Evolutionary conservation across 2,797 vertebrate species (phyloP).

Genomic region (Galago senegalensis): DNA sequence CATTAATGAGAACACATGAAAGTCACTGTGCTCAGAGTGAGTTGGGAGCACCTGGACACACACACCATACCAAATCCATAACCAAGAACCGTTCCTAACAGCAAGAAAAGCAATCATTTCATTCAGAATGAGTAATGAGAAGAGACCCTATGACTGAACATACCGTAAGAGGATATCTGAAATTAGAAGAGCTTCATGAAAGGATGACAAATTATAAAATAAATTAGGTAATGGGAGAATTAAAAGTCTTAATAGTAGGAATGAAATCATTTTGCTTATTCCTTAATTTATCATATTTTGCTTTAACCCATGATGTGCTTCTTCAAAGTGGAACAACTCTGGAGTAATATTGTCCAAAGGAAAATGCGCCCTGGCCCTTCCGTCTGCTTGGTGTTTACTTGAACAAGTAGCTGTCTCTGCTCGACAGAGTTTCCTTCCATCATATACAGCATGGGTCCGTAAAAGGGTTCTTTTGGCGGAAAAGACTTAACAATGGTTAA

Average conservation of each 20-base stretch:
- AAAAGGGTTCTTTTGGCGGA: neutral
- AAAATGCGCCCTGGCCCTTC: neutral
- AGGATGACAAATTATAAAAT: neutral
- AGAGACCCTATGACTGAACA: neutral
- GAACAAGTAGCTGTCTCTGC: neutral
- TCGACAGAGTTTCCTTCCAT: neutral
- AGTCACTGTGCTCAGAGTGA: neutral
- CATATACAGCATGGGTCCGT: neutral
- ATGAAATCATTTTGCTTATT: neutral
- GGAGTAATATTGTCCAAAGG: neutral
- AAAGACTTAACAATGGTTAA: neutral
- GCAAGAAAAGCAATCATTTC: neutral
- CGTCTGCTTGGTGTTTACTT: neutral
- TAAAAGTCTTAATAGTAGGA: neutral
- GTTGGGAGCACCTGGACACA: neutral
- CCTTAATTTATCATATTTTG: neutral
- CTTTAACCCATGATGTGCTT: neutral
- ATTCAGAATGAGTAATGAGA: neutral
- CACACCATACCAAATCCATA: neutral
- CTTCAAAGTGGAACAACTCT: neutral
- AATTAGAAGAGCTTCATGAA: neutral
- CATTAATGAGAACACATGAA: neutral
- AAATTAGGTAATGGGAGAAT: neutral
- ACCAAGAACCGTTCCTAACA: neutral
- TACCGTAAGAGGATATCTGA: neutral